Conservation (phyloP, 2,888 invertebrate species). For the Tuta absoluta region DNA sequence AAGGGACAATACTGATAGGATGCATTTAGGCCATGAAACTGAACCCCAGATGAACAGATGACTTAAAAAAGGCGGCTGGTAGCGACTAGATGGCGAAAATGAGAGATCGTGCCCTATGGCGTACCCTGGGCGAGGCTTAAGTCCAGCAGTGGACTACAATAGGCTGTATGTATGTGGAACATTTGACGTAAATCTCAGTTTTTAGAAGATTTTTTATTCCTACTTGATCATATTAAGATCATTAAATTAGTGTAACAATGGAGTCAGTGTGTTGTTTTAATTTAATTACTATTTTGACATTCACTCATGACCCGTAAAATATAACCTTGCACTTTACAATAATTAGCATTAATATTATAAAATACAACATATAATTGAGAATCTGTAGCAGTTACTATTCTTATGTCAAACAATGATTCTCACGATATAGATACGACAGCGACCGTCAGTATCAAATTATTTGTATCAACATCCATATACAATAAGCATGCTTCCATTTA, state of each 20-base stretch:
- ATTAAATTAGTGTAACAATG: background rate
- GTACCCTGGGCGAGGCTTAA: too few relatives aligned
- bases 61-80: too few relatives aligned
- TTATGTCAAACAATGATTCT: background rate
- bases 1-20: too few relatives aligned
- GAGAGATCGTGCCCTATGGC: too few relatives aligned
- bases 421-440: background rate
- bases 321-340: slow-evolving; percentile 10
- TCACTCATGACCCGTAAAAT: slow-evolving; percentile 48
- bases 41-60: too few relatives aligned
- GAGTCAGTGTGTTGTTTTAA: slow-evolving; percentile 28
- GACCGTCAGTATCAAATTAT: background rate
- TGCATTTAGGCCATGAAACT: too few relatives aligned
- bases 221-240: background rate
- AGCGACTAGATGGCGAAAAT: too few relatives aligned
- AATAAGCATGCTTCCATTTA: too few relatives aligned
- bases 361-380: background rate
- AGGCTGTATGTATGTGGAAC: too few relatives aligned
- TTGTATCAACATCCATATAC: too few relatives aligned
- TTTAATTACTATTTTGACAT: slow-evolving; percentile 46
- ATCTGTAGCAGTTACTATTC: background rate
- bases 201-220: background rate
- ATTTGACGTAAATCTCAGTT: background rate
- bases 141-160: too few relatives aligned
- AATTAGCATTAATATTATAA: background rate